Base-by-base conservation (phyloP, 2,113 vertebrate genomes). In the Andinoacara biseriatus region DNA sequence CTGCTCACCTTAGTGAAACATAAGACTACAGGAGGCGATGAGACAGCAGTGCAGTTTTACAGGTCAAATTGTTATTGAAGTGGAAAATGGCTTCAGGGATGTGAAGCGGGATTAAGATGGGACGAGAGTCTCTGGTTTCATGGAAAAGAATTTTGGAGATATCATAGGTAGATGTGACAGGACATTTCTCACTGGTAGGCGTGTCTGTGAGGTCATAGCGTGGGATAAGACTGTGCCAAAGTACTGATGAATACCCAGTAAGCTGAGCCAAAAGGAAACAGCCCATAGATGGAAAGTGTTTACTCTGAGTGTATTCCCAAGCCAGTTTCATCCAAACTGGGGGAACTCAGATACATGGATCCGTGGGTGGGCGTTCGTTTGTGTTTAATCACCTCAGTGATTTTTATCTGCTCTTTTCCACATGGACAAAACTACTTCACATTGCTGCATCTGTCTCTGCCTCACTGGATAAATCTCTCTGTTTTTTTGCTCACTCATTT, bases 231-330 rank as follows among this genome's bases (percentile, higher is more conserved):
- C 40, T 14, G 80, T 80, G 81, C 86, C 89, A 83, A 52, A 79
- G 43, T 65, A 58, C 78, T 60, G 75, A 84, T 89, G 83, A 91
- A 88, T 83, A 60, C 58, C 38, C 52, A 6, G 31, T 7, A 61
- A 38, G 59, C 72, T 22, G 72, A 90, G 90, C 82, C 90, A 85
- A 83, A 78, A 63, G 82, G 90, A 94, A 90, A 80, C 82, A 57
- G 46, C n/a, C 83, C 84, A 87, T 58, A 92, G 89, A 93, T 90
- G 91, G 86, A 11, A n/a, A 75, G 15, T 86, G 79, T 93, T 93
- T 89, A 78, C 76, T 52, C 72, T 14, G 40, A 58, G 22, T 17
- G 26, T 46, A 0, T 81, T 78, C 54, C 62, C 60, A 4, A 3
- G 56, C 26, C 18, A 3, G 20, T 35, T 52, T 76, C 11, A 31